Percentiles rank a stretch among this genome's conserved stretches.
Evolutionary conservation across 1,140 invertebrate genomes (phyloP).

Genomic region (Globodera rostochiensis): DNA sequence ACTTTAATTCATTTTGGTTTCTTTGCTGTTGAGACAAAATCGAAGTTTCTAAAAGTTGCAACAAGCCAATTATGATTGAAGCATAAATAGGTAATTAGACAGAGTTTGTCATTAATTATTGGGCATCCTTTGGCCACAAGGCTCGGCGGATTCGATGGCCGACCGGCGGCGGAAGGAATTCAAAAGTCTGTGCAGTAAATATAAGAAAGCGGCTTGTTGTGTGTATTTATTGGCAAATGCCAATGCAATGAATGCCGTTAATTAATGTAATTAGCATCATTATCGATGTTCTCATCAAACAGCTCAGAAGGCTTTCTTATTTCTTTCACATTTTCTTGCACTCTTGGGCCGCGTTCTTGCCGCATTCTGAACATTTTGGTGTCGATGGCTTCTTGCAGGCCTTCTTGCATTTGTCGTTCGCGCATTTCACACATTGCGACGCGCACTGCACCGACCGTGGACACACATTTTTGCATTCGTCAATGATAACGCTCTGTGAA

Average conservation of each 20-base stretch:
- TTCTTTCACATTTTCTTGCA: neutral
- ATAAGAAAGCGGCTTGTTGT: neutral
- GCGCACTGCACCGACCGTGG: neutral
- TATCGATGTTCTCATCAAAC: neutral
- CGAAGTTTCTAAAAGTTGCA: too few species aligned
- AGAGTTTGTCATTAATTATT: too few species aligned
- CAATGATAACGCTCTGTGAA: neutral
- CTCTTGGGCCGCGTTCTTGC: neutral
- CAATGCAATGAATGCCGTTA: neutral
- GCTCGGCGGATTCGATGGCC: too few species aligned
- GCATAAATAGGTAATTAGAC: too few species aligned
- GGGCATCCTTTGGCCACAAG: too few species aligned
- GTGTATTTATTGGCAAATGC: neutral
- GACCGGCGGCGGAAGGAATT: neutral
- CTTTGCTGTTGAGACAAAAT: too few species aligned
- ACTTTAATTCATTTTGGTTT: too few species aligned
- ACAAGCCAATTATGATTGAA: too few species aligned
- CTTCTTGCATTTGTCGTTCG: neutral
- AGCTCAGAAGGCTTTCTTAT: neutral
- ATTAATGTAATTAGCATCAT: neutral
- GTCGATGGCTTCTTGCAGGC: slow-evolving; percentile 2
- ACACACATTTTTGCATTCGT: neutral
- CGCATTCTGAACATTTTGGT: neutral
- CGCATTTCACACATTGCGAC: neutral
- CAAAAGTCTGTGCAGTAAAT: neutral